Evolutionary conservation across 2,797 vertebrate species (phyloP).

Genomic region (Phalanger gymnotis): DNA sequence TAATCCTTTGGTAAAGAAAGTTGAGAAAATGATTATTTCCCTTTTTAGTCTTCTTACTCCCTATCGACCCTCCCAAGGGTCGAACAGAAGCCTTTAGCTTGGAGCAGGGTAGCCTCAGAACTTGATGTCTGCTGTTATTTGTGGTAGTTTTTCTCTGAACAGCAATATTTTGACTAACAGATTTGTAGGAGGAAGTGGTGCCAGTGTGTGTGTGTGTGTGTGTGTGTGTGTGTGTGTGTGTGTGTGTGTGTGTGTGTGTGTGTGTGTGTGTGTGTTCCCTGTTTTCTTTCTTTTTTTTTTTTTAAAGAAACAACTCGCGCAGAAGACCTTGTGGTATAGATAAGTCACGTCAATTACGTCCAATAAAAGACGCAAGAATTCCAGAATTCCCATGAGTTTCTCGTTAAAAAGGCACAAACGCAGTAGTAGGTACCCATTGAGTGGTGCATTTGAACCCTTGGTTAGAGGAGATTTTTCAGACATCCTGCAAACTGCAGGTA

Average conservation of each 20-base stretch:
- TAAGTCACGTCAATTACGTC: not conserved
- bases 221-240: not conserved
- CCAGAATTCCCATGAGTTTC: not conserved
- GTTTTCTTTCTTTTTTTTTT: slow-evolving; percentile 24
- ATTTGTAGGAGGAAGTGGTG: slow-evolving; percentile 16
- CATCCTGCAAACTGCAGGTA: not conserved
- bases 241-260: not conserved
- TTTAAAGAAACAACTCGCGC: not conserved
- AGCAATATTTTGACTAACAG: slow-evolving; percentile 11
- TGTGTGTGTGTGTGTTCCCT: not conserved
- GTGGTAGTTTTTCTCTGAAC: not conserved
- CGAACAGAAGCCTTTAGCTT: not conserved
- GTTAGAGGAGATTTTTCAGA: not conserved
- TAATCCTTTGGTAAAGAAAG: not conserved
- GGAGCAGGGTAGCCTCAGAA: not conserved
- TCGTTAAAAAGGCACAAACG: not conserved
- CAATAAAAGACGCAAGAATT: not conserved
- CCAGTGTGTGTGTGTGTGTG: not conserved
- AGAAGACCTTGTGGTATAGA: slow-evolving; percentile 6
- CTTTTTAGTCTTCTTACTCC: not conserved
- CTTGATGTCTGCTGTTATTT: not conserved
- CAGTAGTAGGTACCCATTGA: not conserved
- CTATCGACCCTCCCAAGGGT: not conserved
- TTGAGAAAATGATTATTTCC: not conserved
- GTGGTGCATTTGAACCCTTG: not conserved